Base-by-base conservation (phyloP, 1,140 invertebrate species). In the Eufriesea mexicana region DNA sequence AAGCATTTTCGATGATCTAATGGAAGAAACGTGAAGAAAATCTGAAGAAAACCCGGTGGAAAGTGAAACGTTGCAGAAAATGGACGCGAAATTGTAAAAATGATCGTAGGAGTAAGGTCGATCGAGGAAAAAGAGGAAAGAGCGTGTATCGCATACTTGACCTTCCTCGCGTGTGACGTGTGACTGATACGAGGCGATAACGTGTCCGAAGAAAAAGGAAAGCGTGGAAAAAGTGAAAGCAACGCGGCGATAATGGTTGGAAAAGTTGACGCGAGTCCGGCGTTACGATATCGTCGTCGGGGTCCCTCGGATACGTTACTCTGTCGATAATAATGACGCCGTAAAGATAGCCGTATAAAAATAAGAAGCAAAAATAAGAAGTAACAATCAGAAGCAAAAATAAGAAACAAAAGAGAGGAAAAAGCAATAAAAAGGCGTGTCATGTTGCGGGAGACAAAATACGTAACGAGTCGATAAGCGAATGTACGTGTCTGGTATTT, bases 381-480 rank as follows among this genome's bases (percentile, higher is more conserved):
- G n/a, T n/a, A n/a, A n/a, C n/a, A n/a, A 1, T 35, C 35, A 35
- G n/a, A n/a, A n/a, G 14, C 6, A 54, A 54, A 45, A 57, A 9
- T 16, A n/a, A 18, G 35, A 10, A 35, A 45, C 2, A 9, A 57
- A 6, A n/a, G 42, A 23, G 5, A n/a, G 45, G 2, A 10, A 23
- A 45, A 1, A 47, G 55, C 16, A 47, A 59, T 68, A 62, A 68
- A 84, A 84, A 67, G 42, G 10, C 5, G 14, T 14, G 16, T 8
- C 12, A 47, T 25, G 18, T 12, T 23, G 20, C 20, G 14, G 55
- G 45, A 8, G 51, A 57, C 54, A 59, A 70, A 35, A 54, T 20
- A 12, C 45, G 61, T 77, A 66, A 79, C 23, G 49, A 47, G 14
- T n/a, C 9, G 77, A 79, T 79, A 79, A 79, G 45, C 20, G 42